These are phyloP conservation scores for Menura novaehollandiae DNA, from an alignment of 2,113 vertebrate species.

Conservation along the genomic window DNA sequence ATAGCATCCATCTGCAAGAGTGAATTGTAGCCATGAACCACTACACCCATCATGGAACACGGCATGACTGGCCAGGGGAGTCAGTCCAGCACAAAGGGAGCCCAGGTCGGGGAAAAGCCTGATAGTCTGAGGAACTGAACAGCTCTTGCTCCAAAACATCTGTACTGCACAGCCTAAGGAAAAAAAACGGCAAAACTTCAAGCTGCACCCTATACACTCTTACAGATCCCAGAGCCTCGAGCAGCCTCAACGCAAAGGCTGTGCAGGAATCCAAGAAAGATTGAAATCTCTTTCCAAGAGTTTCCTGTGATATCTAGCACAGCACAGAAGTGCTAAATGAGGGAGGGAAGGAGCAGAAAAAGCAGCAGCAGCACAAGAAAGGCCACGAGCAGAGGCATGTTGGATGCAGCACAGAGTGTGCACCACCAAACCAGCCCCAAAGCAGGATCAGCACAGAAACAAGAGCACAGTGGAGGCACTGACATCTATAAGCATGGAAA, in stretches of 20 bases:
- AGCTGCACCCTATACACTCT: not conserved
- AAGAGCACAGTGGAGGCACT: not conserved
- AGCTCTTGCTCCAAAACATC: not conserved
- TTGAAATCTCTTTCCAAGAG: not conserved
- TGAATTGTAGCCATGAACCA: not conserved
- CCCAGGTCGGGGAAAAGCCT: not conserved
- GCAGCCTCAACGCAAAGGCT: not conserved
- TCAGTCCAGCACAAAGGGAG: rapidly evolving
- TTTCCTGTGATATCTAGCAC: not conserved
- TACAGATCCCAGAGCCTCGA: not conserved
- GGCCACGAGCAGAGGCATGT: rapidly evolving
- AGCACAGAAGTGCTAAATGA: not conserved
- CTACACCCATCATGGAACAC: rapidly evolving
- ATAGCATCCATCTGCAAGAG: not conserved
- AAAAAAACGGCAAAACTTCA: not conserved
- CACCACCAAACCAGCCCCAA: not conserved
- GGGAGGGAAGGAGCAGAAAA: not conserved
- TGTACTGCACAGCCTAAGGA: not conserved
- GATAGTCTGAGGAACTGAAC: not conserved
- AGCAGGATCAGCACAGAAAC: not conserved
- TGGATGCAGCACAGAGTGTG: not conserved
- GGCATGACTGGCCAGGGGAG: not conserved
- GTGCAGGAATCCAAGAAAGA: not conserved
- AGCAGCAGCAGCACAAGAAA: not conserved
- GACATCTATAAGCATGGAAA: not conserved